Conservation (phyloP, 2,797 vertebrate genomes). For the Scleropages formosus region DNA sequence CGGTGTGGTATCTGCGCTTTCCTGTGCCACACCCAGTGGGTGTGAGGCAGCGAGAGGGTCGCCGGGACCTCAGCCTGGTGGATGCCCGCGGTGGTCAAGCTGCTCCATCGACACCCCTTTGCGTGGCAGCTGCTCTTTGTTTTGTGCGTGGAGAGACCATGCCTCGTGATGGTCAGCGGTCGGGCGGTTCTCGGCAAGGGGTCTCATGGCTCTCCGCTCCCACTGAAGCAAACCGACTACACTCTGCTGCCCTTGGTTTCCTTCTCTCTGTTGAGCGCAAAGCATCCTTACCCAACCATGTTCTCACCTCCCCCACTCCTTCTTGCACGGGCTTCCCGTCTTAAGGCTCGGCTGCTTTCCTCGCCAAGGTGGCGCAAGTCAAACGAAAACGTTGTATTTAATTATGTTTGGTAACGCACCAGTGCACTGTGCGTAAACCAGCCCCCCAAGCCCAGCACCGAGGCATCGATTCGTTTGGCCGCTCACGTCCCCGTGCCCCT, state of each 20-base stretch:
- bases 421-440: conserved; percentile 62
- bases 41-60: conserved; percentile 38
- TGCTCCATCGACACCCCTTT: conserved; percentile 27
- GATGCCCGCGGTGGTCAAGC: conserved; percentile 32
- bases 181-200: background rate
- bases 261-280: too few species aligned
- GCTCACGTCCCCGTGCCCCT: conserved; percentile 45
- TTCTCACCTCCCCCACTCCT: background rate
- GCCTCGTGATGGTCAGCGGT: too few species aligned
- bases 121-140: conserved; percentile 44
- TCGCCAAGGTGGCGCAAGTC: background rate
- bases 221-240: background rate
- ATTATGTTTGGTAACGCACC: conserved; percentile 67
- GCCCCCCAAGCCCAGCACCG: conserved; percentile 41
- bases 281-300: background rate
- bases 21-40: conserved; percentile 40
- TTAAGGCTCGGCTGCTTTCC: background rate
- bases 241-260: background rate
- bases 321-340: background rate
- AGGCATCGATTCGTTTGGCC: conserved; percentile 54
- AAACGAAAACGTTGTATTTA: conserved; percentile 54
- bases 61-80: conserved; percentile 15
- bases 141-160: conserved; percentile 22
- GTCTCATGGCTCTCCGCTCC: background rate
- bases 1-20: background rate